Evolutionary conservation across 2,797 vertebrate genomes (phyloP).

Genomic region (Otus scops): DNA sequence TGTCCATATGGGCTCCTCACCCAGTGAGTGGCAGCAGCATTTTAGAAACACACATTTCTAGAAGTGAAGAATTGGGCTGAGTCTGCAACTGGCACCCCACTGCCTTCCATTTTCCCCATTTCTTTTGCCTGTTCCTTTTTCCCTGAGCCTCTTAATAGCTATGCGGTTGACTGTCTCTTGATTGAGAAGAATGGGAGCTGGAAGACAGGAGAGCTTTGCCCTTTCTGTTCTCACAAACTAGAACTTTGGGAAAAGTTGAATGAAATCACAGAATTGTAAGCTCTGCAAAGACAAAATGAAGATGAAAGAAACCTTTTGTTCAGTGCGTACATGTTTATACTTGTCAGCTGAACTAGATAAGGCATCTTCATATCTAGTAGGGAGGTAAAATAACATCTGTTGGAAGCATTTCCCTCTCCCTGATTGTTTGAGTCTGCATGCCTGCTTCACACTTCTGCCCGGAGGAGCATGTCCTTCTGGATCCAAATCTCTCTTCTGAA

Average conservation of each 20-base stretch:
- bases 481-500: not conserved
- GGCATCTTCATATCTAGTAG: not conserved
- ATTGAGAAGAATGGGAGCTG: not conserved
- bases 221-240: not conserved
- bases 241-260: not conserved
- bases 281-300: not conserved
- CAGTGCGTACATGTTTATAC: not conserved
- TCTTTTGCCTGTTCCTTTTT: not conserved
- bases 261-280: not conserved
- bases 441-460: not conserved
- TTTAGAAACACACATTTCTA: fast-evolving
- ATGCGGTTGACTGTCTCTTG: not conserved
- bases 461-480: not conserved
- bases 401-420: fast-evolving
- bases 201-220: not conserved
- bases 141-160: not conserved
- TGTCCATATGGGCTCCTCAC: not conserved
- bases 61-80: not conserved
- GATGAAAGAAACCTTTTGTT: not conserved
- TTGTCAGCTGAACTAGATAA: not conserved
- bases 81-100: not conserved
- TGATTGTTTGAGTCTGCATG: not conserved
- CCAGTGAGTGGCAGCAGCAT: not conserved
- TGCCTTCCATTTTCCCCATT: not conserved
- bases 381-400: not conserved